phyloP scores from a whole-genome alignment of 2,113 vertebrate genomes.

The Albula goreensis region DNA sequence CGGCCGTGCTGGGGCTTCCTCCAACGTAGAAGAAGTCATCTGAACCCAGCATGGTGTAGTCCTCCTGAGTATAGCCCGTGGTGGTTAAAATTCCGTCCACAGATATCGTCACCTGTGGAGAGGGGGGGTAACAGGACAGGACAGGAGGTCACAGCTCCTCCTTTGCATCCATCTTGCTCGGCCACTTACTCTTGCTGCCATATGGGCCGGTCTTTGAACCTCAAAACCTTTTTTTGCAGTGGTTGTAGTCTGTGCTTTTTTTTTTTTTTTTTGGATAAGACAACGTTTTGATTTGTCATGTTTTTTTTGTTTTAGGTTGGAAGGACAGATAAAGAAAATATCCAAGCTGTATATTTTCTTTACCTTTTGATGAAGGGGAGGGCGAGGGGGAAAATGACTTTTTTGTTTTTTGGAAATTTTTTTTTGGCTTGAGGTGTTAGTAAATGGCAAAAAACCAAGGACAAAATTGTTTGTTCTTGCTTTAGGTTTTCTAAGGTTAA shows the following conservation, averaged over 20 bases:
- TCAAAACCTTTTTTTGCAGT: slow-evolving; percentile 37
- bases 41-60: slow-evolving; percentile 98
- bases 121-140: slow-evolving; percentile 75
- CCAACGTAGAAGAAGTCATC: slow-evolving; percentile 99
- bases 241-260: neutral
- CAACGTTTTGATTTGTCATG: slow-evolving; percentile 77
- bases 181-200: slow-evolving; percentile 26
- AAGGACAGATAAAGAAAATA: slow-evolving; percentile 73
- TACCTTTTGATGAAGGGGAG: slow-evolving; percentile 70
- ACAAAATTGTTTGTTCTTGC: slow-evolving; percentile 84
- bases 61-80: slow-evolving; percentile 96
- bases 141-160: slow-evolving; percentile 67
- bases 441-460: slow-evolving; percentile 83
- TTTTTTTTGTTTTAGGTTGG: slow-evolving; percentile 63
- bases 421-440: slow-evolving; percentile 74
- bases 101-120: slow-evolving; percentile 92
- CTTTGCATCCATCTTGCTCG: slow-evolving; percentile 22
- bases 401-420: slow-evolving; percentile 62
- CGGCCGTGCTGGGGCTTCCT: slow-evolving; percentile 93
- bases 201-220: slow-evolving; percentile 44
- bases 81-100: slow-evolving; percentile 98
- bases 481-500: slow-evolving; percentile 77
- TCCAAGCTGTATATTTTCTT: slow-evolving; percentile 74
- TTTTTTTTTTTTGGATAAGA: slow-evolving; percentile 61
- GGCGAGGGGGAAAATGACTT: slow-evolving; percentile 81